Percentiles rank a stretch among this genome's conserved stretches.
phyloP scores from a whole-genome alignment of 2,888 invertebrate species.

The Blera fallax region DNA sequence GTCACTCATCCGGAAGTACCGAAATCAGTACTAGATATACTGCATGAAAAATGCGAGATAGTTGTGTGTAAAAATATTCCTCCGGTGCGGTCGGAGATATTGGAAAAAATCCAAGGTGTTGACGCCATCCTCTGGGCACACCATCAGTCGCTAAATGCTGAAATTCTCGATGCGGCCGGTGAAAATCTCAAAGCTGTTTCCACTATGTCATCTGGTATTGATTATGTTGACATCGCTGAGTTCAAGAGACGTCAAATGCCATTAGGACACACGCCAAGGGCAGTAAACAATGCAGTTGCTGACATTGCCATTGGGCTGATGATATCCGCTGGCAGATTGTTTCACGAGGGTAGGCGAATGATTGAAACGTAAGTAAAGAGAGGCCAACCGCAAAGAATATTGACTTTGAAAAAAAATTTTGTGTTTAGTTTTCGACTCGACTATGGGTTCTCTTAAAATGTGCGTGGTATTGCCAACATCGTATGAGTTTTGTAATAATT shows the following conservation, averaged over 20 bases:
- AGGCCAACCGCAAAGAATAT: background rate
- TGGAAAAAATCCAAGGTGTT: slow-evolving; percentile 78
- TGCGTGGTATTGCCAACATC: background rate
- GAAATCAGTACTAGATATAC: slow-evolving; percentile 84
- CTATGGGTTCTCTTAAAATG: background rate
- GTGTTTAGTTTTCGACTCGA: background rate
- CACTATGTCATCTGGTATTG: slow-evolving; percentile 93
- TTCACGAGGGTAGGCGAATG: slow-evolving; percentile 88
- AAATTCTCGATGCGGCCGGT: slow-evolving; percentile 81
- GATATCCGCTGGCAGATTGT: slow-evolving; percentile 88
- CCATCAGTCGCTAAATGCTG: slow-evolving; percentile 78
- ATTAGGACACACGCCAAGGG: slow-evolving; percentile 90
- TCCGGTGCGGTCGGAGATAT: slow-evolving; percentile 77
- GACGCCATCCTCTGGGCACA: slow-evolving; percentile 81
- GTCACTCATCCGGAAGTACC: slow-evolving; percentile 88
- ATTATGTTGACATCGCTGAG: slow-evolving; percentile 90
- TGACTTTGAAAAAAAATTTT: slow-evolving; percentile 21
- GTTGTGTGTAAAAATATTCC: slow-evolving; percentile 78
- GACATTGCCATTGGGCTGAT: slow-evolving; percentile 91
- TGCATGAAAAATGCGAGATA: slow-evolving; percentile 83
- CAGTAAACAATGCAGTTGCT: slow-evolving; percentile 90
- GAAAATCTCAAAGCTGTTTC: slow-evolving; percentile 88
- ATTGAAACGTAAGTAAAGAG: slow-evolving; percentile 82
- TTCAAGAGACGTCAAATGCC: slow-evolving; percentile 87
- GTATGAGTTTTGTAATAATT: background rate